These are phyloP conservation scores for Guaruba guarouba DNA, from an alignment of 2,113 vertebrate genomes.

Conservation along the genomic window DNA sequence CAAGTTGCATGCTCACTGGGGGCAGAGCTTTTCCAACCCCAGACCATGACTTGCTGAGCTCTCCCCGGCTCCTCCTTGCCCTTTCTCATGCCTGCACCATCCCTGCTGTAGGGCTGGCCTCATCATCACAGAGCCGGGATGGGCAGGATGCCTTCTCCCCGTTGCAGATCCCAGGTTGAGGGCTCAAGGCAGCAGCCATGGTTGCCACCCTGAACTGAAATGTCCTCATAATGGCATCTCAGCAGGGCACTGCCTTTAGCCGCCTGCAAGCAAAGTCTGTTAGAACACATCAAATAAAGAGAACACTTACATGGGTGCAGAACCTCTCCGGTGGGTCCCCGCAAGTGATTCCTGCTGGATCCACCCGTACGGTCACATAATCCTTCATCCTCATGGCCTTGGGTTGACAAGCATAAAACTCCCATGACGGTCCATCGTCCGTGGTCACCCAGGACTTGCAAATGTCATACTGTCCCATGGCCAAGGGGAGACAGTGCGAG, in stretches of 20 bases:
- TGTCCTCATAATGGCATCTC: neutral
- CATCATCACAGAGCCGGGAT: rapidly evolving
- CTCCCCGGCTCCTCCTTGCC: neutral
- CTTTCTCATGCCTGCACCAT: neutral
- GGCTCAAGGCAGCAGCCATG: neutral
- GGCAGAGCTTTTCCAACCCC: neutral
- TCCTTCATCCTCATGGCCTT: slow-evolving; percentile 89
- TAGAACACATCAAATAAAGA: neutral
- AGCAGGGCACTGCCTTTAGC: neutral
- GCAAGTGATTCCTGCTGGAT: slow-evolving; percentile 91
- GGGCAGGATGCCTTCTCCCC: neutral
- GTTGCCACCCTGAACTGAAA: neutral
- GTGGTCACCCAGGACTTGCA: slow-evolving; percentile 97
- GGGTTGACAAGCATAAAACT: slow-evolving; percentile 96
- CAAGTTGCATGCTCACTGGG: rapidly evolving
- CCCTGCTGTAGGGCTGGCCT: neutral
- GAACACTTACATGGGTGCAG: slow-evolving; percentile 93
- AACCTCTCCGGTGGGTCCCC: slow-evolving; percentile 94
- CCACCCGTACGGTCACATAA: slow-evolving; percentile 89
- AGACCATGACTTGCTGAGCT: neutral
- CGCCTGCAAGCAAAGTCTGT: neutral
- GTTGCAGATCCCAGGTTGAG: neutral
- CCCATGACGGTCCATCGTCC: slow-evolving; percentile 94
- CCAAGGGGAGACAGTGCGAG: slow-evolving; percentile 82
- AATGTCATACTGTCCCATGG: slow-evolving; percentile 91